These are phyloP conservation scores for Harpalus rufipes DNA, from an alignment of 2,888 invertebrate genomes.

Conservation along the genomic window DNA sequence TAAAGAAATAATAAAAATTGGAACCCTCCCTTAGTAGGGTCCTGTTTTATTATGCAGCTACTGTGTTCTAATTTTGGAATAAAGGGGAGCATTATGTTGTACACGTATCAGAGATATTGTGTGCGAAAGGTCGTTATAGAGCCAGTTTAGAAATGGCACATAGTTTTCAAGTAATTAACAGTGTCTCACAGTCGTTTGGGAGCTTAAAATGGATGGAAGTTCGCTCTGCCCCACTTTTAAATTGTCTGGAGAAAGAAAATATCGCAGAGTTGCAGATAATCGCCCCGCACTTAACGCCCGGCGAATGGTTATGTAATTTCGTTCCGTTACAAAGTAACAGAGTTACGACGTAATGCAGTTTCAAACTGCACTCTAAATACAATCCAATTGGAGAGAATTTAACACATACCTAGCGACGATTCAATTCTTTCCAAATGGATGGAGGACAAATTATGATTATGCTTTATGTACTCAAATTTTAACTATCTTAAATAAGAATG, in stretches of 20 bases:
- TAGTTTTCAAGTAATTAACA: slow-evolving; percentile 60
- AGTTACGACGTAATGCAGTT: slow-evolving; percentile 24
- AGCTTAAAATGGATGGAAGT: slow-evolving; percentile 45
- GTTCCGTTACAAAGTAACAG: slow-evolving; percentile 22
- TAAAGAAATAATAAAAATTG: not conserved
- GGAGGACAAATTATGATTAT: not conserved
- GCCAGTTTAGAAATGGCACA: slow-evolving; percentile 48
- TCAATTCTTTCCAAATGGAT: not conserved
- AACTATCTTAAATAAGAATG: too few species aligned
- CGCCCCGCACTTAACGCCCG: slow-evolving; percentile 24
- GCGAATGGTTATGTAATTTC: slow-evolving; percentile 39
- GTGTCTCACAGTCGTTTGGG: slow-evolving; percentile 26
- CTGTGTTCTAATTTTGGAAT: slow-evolving; percentile 7
- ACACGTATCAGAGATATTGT: slow-evolving; percentile 58
- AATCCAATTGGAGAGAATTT: slow-evolving; percentile 20
- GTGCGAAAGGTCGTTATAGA: slow-evolving; percentile 48
- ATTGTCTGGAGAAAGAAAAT: slow-evolving; percentile 47
- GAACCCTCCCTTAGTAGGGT: not conserved
- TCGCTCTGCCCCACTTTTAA: slow-evolving; percentile 38
- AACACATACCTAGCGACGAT: not conserved
- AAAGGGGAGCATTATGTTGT: slow-evolving; percentile 40
- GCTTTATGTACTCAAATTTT: too few species aligned
- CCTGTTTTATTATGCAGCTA: not conserved
- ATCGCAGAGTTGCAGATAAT: slow-evolving; percentile 47
- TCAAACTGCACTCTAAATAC: slow-evolving; percentile 27